phyloP scores from a whole-genome alignment of 2,797 vertebrate species.

The Euthynnus affinis region DNA sequence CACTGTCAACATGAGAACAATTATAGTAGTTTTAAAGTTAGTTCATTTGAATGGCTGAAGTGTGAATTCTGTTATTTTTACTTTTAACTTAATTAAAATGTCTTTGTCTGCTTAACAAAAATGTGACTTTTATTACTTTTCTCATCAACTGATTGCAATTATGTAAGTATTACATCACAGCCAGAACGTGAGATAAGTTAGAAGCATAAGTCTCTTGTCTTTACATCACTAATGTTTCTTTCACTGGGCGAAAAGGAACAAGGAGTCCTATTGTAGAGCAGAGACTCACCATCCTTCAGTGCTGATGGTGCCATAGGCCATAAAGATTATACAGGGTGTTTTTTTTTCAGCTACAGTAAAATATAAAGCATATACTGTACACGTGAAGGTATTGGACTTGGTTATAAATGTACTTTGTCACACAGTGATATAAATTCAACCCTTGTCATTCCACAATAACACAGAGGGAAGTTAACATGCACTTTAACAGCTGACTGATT shows the following conservation, averaged over 20 bases:
- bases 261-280: neutral
- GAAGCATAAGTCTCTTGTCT: neutral
- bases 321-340: neutral
- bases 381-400: neutral
- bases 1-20: too few relatives aligned
- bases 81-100: neutral
- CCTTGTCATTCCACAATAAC: neutral
- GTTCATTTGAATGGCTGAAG: neutral
- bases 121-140: neutral
- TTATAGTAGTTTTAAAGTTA: neutral
- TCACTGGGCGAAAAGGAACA: constrained; percentile 5
- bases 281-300: neutral
- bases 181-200: neutral
- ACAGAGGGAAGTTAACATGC: neutral
- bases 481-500: constrained; percentile 29
- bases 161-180: neutral
- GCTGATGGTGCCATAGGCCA: neutral
- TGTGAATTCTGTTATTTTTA: neutral
- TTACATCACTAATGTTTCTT: neutral
- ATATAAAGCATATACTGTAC: neutral
- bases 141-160: neutral
- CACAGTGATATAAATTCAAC: neutral
- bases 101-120: neutral
- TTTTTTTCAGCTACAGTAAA: neutral
- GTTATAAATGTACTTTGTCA: neutral